A percentile compares a stretch with the other conserved stretches of the same genome.
Conservation (phyloP, 2,888 invertebrate species). For the Anarsia innoxiella region DNA sequence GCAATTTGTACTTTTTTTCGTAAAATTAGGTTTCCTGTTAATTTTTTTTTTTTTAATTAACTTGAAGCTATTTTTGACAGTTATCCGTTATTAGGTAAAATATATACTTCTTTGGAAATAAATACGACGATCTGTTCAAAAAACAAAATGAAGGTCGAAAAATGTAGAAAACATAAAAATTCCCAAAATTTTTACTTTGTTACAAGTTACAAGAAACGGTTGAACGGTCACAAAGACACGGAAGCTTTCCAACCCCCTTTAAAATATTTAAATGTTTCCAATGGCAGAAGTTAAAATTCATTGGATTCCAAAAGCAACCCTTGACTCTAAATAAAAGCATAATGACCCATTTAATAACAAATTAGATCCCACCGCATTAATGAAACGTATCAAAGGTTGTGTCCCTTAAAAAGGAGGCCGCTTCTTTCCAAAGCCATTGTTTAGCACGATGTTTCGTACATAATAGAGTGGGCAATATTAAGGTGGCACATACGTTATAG, state of each 20-base stretch:
- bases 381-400: slow-evolving; percentile 32
- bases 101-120: no score
- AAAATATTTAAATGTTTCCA: slow-evolving; percentile 53
- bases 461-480: slow-evolving; percentile 20
- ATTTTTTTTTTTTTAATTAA: no score
- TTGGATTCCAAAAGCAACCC: slow-evolving; percentile 55
- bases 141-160: neutral
- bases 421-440: slow-evolving; percentile 23
- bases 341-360: slow-evolving; percentile 70
- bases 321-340: slow-evolving; percentile 47
- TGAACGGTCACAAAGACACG: slow-evolving; percentile 27
- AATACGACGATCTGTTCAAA: no score
- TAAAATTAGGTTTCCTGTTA: no score
- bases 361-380: slow-evolving; percentile 57
- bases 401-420: slow-evolving; percentile 16
- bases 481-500: slow-evolving; percentile 12
- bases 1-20: no score
- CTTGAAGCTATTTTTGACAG: neutral
- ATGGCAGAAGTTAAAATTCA: slow-evolving; percentile 63
- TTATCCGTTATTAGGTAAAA: no score
- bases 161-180: slow-evolving; percentile 10
- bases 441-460: slow-evolving; percentile 14
- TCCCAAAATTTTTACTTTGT: slow-evolving; percentile 10
- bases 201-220: slow-evolving; percentile 15
- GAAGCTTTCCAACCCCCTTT: slow-evolving; percentile 46